Evolutionary conservation across 2,797 vertebrate genomes (phyloP).

Genomic region (Rhinoraja longicauda): DNA sequence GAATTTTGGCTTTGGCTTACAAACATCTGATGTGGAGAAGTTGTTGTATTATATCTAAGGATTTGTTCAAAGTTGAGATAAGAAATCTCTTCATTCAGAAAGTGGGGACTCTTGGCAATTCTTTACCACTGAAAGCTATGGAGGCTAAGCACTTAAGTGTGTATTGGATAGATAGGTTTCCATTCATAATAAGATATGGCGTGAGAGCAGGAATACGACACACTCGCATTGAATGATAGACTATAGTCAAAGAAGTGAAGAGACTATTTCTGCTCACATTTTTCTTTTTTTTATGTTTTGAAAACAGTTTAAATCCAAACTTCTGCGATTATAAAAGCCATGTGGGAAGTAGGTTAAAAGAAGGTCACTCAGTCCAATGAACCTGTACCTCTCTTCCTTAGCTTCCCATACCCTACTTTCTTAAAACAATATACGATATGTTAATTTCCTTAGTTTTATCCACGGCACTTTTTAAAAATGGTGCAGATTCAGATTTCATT

Average conservation of each 20-base stretch:
- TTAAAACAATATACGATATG: neutral
- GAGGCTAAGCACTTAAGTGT: neutral
- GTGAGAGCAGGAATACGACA: neutral
- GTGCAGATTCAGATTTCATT: neutral
- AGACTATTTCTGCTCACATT: neutral
- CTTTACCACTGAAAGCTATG: neutral
- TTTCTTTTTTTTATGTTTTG: neutral
- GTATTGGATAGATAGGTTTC: neutral
- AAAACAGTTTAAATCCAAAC: neutral
- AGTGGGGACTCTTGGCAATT: neutral
- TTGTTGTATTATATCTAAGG: too few species aligned
- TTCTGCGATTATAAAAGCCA: neutral
- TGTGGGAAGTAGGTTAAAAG: neutral
- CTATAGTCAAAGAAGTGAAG: neutral
- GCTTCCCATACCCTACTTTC: neutral
- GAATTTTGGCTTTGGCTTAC: neutral
- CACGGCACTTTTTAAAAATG: neutral
- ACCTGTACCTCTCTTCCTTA: neutral
- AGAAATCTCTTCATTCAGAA: too few species aligned
- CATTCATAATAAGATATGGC: neutral
- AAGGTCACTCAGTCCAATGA: neutral
- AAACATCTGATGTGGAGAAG: too few species aligned
- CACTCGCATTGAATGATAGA: neutral
- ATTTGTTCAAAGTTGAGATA: too few species aligned
- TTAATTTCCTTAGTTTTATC: neutral